Evolutionary conservation across 1,140 invertebrate species (phyloP), one percentile per base, ranked within the genome.

Genomic region (Zophobas atratus): DNA sequence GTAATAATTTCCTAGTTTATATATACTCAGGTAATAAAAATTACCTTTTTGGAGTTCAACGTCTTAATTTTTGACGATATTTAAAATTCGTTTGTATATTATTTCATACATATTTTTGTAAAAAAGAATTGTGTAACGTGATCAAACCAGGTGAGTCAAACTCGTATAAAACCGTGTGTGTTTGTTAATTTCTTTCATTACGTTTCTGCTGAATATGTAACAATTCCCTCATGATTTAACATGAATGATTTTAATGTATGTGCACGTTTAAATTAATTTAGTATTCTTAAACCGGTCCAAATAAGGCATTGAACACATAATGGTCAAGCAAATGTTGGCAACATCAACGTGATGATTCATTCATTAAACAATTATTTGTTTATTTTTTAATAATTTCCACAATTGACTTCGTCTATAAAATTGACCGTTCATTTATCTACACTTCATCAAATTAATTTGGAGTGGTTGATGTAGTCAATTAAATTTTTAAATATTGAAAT

Each of bases 401-500:
- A 67, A 67, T 41, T 67, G 57, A 63, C 57, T 63, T 34, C 6
- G n/a, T 36, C 57, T 63, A n/a, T 38, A 63, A 63, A 60, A 60
- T 60, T 60, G 60, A 67, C 60, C 60, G 43, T 67, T 67, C 60
- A 67, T 67, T 67, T 32, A 67, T 67, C 60, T 67, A 67, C 60
- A 67, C 60, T 43, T 43, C n/a, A 67, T 67, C 60, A 43, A 67
- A 67, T 67, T 67, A 67, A 67, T 67, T 67, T 67, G 43, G 39
- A 67, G 60, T 67, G 60, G 39, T 67, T 67, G 36, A 36, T 60
- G 60, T 43, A 43, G 60, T 67, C 60, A 67, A 67, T 67, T 67
- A 67, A 67, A 43, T 43, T 67, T 67, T 67, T 67, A 46, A 57
- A 63, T 67, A 67, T 67, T 67, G 60, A 67, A 67, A 67, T 67